Evolutionary conservation across 2,797 vertebrate species (phyloP), one percentile per base, ranked within the genome.

Genomic region (Phyllotis vaccarum): DNA sequence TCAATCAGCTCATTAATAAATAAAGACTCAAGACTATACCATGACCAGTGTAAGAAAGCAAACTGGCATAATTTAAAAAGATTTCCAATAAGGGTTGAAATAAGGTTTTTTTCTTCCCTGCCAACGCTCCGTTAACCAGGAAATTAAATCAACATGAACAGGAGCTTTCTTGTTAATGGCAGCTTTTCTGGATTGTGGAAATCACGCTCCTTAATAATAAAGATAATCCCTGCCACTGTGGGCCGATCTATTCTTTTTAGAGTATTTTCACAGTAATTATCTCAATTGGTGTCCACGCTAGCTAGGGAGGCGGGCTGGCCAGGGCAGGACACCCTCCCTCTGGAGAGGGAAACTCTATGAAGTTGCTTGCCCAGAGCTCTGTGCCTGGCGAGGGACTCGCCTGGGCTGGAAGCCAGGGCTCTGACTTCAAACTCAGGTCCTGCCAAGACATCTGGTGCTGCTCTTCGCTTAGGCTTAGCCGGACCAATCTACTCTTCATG

Each of bases 51-150:
- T 49, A 66, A 95, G 82, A 80, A 74, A 43, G 89, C 29, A 86
- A 62, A 78, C 89, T 13, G 91, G 94, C 27, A 78, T 90, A 68
- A 97, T 93, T 95, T 89, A 10, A 90, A 96, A 96, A 95, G 96
- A 96, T 97, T 97, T 96, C 93, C 96, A 91, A 91, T 95, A 95
- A 94, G 88, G 24, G 94, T 80, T 94, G 90, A 92, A 92, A 95
- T 13, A 22, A 1, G 52, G 79, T 88, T 40, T n/a, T 29, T 52
- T 49, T 91, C 40, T 66, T 49, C 11, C 94, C 92, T 70, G 76
- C 96, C 93, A 93, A 96, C 11, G 80, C 97, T 97, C 95, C 91
- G 97, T 95, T 96, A 97, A 97, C 97, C 96, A 97, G 96, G 95
- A 96, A 96, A 97, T 97, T 97, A 96, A 96, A 96, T 96, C 96